Evolutionary conservation across 2,888 invertebrate genomes (phyloP).

Genomic region (Fragum whitleyi): DNA sequence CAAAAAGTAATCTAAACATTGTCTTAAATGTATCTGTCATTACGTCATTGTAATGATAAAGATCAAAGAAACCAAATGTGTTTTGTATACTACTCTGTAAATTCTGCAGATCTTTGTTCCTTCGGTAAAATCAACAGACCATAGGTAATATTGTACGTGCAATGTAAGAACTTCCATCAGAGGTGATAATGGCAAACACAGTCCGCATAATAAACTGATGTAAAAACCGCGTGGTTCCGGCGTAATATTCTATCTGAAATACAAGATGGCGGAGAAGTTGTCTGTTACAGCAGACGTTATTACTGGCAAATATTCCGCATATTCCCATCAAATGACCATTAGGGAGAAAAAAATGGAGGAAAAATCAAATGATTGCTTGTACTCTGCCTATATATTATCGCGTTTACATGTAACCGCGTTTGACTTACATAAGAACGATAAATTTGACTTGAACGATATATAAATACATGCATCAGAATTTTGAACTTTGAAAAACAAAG

Average conservation of each 20-base stretch:
- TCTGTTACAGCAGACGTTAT: neutral
- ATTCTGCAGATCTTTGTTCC: slow-evolving; percentile 12
- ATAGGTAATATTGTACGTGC: slow-evolving; percentile 9
- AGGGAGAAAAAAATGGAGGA: neutral
- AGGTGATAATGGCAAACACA: slow-evolving; percentile 20
- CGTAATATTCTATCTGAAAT: neutral
- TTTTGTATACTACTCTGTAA: neutral
- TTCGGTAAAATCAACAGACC: slow-evolving; percentile 17
- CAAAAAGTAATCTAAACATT: neutral
- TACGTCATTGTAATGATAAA: neutral
- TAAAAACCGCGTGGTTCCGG: slow-evolving; percentile 1
- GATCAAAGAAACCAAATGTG: neutral
- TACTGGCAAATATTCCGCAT: neutral
- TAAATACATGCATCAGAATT: no score
- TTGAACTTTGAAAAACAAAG: no score
- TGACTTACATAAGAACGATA: no score
- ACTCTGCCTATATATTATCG: no score
- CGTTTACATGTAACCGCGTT: no score
- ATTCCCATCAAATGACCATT: slow-evolving; percentile 3
- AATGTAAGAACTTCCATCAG: neutral
- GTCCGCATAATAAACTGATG: slow-evolving; percentile 10
- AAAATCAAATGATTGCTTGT: no score
- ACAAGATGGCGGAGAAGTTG: neutral
- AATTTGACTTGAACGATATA: no score
- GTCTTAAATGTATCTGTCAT: neutral